Evolutionary conservation across 2,888 invertebrate genomes (phyloP).

Genomic region (Lingula anatina): DNA sequence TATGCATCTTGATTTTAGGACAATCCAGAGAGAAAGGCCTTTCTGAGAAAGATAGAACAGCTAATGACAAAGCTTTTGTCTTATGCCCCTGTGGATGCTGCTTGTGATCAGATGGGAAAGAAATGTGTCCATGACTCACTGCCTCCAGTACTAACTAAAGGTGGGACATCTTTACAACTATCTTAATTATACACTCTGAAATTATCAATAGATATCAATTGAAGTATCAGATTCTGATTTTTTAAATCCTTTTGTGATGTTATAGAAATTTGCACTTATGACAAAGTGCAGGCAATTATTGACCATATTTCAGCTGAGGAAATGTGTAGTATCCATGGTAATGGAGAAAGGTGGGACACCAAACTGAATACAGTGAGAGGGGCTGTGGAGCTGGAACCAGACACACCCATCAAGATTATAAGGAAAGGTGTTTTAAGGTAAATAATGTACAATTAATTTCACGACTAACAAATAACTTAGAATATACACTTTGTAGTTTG

Average conservation of each 20-base stretch:
- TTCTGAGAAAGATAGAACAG: constrained; percentile 57
- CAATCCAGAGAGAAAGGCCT: constrained; percentile 34
- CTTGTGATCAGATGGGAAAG: constrained; percentile 81
- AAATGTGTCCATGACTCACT: constrained; percentile 79
- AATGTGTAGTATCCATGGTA: constrained; percentile 66
- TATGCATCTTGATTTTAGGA: too few species aligned
- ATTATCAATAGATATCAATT: too few species aligned
- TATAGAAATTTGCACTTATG: constrained; percentile 3
- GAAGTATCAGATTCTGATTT: too few species aligned
- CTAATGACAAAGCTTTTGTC: constrained; percentile 61
- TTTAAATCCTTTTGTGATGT: too few species aligned
- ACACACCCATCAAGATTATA: constrained; percentile 62
- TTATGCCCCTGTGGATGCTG: constrained; percentile 67
- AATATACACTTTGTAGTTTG: too few species aligned
- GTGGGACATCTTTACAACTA: constrained; percentile 26
- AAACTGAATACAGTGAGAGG: constrained; percentile 60
- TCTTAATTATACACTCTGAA: background rate
- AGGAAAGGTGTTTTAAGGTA: constrained; percentile 48
- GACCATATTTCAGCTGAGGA: constrained; percentile 58
- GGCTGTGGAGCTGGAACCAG: constrained; percentile 63
- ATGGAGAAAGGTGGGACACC: constrained; percentile 65
- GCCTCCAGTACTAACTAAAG: constrained; percentile 67
- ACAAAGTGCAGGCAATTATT: too few species aligned
- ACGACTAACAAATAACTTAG: too few species aligned
- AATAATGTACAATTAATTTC: too few species aligned